phyloP scores from a whole-genome alignment of 2,888 invertebrate species.

The Xylota sylvarum region DNA sequence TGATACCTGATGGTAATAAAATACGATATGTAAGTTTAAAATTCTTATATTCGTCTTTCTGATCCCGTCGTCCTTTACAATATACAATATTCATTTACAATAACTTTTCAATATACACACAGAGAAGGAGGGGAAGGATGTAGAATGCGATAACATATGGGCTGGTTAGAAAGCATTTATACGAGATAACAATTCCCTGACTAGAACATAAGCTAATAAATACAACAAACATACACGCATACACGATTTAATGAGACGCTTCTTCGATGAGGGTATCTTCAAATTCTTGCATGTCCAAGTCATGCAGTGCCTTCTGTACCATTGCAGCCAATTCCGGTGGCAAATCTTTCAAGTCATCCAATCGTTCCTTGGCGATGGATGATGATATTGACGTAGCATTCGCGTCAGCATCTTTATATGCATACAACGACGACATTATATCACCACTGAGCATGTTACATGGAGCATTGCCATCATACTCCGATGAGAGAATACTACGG shows the following conservation, averaged over 20 bases:
- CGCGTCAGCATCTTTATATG: constrained; percentile 78
- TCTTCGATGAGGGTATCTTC: constrained; percentile 79
- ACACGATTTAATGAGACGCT: constrained; percentile 31
- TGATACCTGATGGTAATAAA: neutral
- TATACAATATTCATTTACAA: constrained; percentile 62
- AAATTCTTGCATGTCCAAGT: constrained; percentile 83
- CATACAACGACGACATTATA: constrained; percentile 78
- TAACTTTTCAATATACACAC: constrained; percentile 55
- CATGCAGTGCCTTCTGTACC: constrained; percentile 86
- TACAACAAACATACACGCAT: neutral
- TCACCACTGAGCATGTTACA: constrained; percentile 78
- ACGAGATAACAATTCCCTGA: constrained; percentile 68
- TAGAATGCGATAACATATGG: constrained; percentile 30
- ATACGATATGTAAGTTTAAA: constrained; percentile 17
- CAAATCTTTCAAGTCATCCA: constrained; percentile 85
- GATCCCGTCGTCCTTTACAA: constrained; percentile 50
- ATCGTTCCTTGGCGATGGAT: constrained; percentile 83
- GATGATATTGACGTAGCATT: constrained; percentile 79
- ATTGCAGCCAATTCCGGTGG: constrained; percentile 88
- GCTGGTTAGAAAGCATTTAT: constrained; percentile 43
- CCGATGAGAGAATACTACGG: constrained; percentile 83
- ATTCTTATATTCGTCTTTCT: constrained; percentile 50
- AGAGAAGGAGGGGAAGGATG: constrained; percentile 14
- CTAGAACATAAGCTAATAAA: constrained; percentile 40
- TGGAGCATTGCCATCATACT: constrained; percentile 81